Evolutionary conservation across 2,888 invertebrate genomes (phyloP).

Genomic region (Drosophila nr. medialis): DNA sequence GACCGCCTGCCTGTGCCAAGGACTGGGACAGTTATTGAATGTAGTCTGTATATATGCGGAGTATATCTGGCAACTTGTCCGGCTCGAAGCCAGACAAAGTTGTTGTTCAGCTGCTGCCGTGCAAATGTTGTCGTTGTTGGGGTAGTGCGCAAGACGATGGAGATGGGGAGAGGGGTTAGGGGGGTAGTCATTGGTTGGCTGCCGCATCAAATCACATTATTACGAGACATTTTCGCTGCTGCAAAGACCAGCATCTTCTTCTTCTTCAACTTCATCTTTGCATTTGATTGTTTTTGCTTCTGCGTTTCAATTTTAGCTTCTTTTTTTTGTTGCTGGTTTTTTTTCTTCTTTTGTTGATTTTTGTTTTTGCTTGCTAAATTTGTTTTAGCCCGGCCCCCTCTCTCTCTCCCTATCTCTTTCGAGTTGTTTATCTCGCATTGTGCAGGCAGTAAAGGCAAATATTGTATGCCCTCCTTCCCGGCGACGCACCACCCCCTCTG

Average conservation of each 20-base stretch:
- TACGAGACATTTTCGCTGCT: constrained; percentile 63
- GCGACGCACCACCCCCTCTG: constrained; percentile 1
- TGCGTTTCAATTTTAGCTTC: constrained; percentile 39
- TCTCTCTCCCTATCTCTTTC: constrained; percentile 10
- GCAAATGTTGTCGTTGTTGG: constrained; percentile 21
- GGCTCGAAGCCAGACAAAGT: constrained; percentile 66
- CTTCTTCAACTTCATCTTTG: constrained; percentile 41
- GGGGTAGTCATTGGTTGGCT: constrained; percentile 18
- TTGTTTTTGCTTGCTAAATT: constrained; percentile 59
- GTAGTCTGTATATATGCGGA: constrained; percentile 19
- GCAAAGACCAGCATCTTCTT: constrained; percentile 34
- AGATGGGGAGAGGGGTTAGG: not conserved
- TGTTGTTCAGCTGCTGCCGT: constrained; percentile 63
- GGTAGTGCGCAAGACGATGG: not conserved
- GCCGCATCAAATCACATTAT: constrained; percentile 74
- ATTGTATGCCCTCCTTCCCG: constrained; percentile 49
- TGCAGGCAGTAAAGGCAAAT: constrained; percentile 66
- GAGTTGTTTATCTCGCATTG: constrained; percentile 60
- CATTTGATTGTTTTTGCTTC: constrained; percentile 62
- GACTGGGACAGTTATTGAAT: constrained; percentile 62
- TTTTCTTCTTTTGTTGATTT: constrained; percentile 35
- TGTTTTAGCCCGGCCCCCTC: constrained; percentile 39
- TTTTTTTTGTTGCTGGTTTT: constrained; percentile 6
- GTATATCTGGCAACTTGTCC: constrained; percentile 40
- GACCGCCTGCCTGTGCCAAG: not conserved